Evolutionary conservation across 2,888 invertebrate species (phyloP).

Genomic region (Sminthurides aquaticus): DNA sequence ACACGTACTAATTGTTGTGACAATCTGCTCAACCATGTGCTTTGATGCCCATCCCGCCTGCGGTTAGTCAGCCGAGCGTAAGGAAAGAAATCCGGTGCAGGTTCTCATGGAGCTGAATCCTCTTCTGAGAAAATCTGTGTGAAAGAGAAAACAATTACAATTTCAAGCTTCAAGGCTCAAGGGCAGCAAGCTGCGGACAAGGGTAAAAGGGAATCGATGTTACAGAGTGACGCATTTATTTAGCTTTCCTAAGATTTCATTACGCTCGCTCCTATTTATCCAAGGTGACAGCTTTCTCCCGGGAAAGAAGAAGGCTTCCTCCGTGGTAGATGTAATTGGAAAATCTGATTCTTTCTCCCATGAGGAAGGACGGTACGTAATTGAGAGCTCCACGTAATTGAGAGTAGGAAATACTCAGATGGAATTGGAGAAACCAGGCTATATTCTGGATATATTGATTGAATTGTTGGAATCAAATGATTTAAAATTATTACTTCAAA

Average conservation of each 20-base stretch:
- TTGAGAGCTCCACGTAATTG: too few relatives aligned
- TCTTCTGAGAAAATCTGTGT: constrained; percentile 4
- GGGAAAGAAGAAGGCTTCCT: too few relatives aligned
- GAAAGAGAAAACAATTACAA: constrained; percentile 4
- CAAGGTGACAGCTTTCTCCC: too few relatives aligned
- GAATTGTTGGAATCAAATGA: background rate
- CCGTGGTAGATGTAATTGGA: too few relatives aligned
- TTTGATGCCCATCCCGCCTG: background rate
- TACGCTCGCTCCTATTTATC: too few relatives aligned
- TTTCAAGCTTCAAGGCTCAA: constrained; percentile 2
- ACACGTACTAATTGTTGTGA: background rate
- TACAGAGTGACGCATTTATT: background rate
- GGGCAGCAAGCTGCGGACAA: background rate
- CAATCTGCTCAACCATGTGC: background rate
- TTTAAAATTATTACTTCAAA: background rate
- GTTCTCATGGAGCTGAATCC: constrained; percentile 1
- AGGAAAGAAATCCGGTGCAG: background rate
- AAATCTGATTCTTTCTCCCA: too few relatives aligned
- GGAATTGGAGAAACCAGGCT: background rate
- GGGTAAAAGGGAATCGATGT: background rate
- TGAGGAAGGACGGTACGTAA: too few relatives aligned
- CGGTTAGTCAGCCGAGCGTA: background rate
- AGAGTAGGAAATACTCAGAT: background rate
- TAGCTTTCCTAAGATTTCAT: too few relatives aligned
- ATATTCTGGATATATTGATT: too few relatives aligned